Base-by-base conservation (phyloP, 2,113 vertebrate genomes). In the Pygoscelis adeliae region DNA sequence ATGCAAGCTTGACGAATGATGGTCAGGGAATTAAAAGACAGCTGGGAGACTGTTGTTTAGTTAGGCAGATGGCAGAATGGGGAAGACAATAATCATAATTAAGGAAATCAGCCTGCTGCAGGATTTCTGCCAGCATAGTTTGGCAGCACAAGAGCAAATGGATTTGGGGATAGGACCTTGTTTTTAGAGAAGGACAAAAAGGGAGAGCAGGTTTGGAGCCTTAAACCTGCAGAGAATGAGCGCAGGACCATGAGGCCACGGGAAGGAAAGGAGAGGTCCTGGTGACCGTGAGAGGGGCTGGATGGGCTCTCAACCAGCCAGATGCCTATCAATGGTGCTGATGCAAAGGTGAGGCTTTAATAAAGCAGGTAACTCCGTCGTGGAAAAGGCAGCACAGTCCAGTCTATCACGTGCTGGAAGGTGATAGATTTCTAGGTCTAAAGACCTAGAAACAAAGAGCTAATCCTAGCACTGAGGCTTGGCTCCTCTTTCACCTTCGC, bases 161-260 rank as follows among this genome's bases (percentile, higher is more conserved):
- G 50, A 42, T 66, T 25, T 76, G 14, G 18, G 15, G 27, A 40
- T 32, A 65, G 34, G 22, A 59, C 20, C 16, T 55, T 36, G 47
- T 12, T 25, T 11, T 49, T 36, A 52, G 25, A 34, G 66, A 36
- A 65, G 40, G 50, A 80, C 46, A 66, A 61, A 52, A 50, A 58
- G 20, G 42, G 10, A 72, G 18, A 66, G 32, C 29, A 40, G 14
- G 2, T 56, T 56, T 22, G 26, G 56, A 56, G 32, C 50, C 49
- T 70, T 59, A 32, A 67, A 50, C 11, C 46, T 56, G 21, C 62
- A 50, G 34, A 80, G 27, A 42, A 52, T 19, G 26, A 30, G 17
- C 0, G 2, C 20, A 27, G 34, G 26, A 42, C 17, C 7, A 50
- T 1, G 3, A 17, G 52, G 16, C 34, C 42, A 21, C 0, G 6